Percentiles rank a stretch among this genome's conserved stretches.
phyloP scores from a whole-genome alignment of 2,797 vertebrate species.

The Cynopterus sphinx region DNA sequence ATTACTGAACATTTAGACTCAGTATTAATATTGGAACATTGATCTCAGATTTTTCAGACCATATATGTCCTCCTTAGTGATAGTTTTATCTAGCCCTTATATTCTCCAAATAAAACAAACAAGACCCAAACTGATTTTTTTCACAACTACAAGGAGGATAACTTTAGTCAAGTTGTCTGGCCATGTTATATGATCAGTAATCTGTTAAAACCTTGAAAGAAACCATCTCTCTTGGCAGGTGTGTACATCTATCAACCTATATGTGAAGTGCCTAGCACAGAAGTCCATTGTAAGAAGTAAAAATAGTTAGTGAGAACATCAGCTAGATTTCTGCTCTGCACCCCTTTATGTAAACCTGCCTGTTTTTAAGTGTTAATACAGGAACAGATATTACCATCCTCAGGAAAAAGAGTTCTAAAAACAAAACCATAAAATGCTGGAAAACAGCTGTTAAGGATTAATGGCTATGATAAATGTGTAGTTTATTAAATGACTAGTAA shows the following conservation, averaged over 20 bases:
- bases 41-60: neutral
- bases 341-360: neutral
- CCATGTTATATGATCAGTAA: neutral
- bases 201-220: neutral
- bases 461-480: conserved; percentile 87
- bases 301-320: neutral
- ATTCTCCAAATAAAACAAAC: neutral
- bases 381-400: neutral
- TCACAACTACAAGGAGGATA: neutral
- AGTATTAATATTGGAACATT: neutral
- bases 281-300: neutral
- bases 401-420: conserved; percentile 71
- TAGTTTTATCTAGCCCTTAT: neutral
- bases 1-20: neutral
- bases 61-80: neutral
- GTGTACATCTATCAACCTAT: neutral
- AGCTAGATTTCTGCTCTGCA: neutral
- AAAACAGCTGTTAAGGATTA: conserved; percentile 76
- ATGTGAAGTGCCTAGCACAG: neutral
- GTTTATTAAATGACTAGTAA: conserved; percentile 89
- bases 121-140: neutral
- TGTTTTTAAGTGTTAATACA: neutral
- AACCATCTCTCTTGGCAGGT: neutral
- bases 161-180: neutral
- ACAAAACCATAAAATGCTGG: conserved; percentile 71